Evolutionary conservation across 2,113 vertebrate species (phyloP).

Genomic region (Hemichromis elongatus): DNA sequence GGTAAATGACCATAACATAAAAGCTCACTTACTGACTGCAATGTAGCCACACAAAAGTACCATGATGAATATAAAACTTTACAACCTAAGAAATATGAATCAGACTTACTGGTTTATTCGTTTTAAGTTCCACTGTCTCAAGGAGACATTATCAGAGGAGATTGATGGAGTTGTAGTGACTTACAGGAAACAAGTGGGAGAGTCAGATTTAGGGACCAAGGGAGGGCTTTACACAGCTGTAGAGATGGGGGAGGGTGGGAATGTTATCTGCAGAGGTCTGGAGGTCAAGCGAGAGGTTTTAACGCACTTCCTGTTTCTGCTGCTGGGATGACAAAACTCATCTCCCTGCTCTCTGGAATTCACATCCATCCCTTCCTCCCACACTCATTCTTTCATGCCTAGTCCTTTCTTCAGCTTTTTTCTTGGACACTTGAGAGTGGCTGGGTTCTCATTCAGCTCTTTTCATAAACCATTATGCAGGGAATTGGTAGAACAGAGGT

Average conservation of each 20-base stretch:
- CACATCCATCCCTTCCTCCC: constrained; percentile 26
- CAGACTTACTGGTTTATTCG: background rate
- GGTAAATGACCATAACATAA: background rate
- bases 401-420: background rate
- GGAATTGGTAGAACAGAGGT: background rate
- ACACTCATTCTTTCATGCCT: constrained; percentile 10
- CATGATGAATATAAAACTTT: background rate
- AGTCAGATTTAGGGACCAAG: background rate
- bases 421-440: background rate
- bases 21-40: background rate
- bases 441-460: background rate
- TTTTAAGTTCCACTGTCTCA: background rate
- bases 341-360: constrained; percentile 62
- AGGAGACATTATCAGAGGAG: background rate
- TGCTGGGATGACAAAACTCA: constrained; percentile 61
- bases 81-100: background rate
- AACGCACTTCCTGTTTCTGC: constrained; percentile 74
- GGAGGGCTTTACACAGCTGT: constrained; percentile 44
- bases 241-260: constrained; percentile 65
- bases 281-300: constrained; percentile 64
- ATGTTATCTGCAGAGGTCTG: constrained; percentile 67
- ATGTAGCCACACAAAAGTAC: background rate
- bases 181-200: constrained; percentile 15
- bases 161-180: background rate
- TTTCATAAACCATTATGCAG: background rate